Evolutionary conservation across 2,797 vertebrate genomes (phyloP).

Genomic region (Clarias pachynema): DNA sequence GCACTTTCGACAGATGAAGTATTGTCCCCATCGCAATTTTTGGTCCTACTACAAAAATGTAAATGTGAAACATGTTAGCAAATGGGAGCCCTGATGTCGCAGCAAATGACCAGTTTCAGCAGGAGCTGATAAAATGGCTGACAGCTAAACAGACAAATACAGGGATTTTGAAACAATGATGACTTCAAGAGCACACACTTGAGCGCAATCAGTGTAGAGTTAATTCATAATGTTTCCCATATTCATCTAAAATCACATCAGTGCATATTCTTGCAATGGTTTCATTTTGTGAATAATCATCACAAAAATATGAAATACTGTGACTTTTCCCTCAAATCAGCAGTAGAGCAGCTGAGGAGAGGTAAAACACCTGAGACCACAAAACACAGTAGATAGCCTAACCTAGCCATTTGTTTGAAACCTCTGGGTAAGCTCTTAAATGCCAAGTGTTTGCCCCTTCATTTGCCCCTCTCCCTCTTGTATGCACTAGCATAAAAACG

Average conservation of each 20-base stretch:
- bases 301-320: slow-evolving; percentile 6
- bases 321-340: slow-evolving; percentile 37
- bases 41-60: slow-evolving; percentile 55
- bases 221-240: background rate
- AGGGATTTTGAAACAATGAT: background rate
- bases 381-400: slow-evolving; percentile 2
- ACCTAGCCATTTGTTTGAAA: slow-evolving; percentile 39
- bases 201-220: background rate
- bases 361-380: slow-evolving; percentile 30
- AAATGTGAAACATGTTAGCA: slow-evolving; percentile 57
- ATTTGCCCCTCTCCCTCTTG: slow-evolving; percentile 18
- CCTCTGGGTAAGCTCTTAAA: slow-evolving; percentile 38
- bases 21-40: slow-evolving; percentile 37
- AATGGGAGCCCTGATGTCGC: slow-evolving; percentile 51
- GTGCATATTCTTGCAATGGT: slow-evolving; percentile 10
- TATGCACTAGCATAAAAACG: slow-evolving; percentile 41
- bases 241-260: slow-evolving; percentile 14
- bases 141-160: slow-evolving; percentile 28
- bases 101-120: slow-evolving; percentile 50
- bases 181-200: background rate
- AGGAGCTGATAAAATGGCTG: slow-evolving; percentile 43
- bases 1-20: slow-evolving; percentile 41
- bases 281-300: slow-evolving; percentile 19
- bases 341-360: slow-evolving; percentile 22
- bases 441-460: slow-evolving; percentile 39